phyloP scores from a whole-genome alignment of 2,113 vertebrate species.

The Salminus brasiliensis region DNA sequence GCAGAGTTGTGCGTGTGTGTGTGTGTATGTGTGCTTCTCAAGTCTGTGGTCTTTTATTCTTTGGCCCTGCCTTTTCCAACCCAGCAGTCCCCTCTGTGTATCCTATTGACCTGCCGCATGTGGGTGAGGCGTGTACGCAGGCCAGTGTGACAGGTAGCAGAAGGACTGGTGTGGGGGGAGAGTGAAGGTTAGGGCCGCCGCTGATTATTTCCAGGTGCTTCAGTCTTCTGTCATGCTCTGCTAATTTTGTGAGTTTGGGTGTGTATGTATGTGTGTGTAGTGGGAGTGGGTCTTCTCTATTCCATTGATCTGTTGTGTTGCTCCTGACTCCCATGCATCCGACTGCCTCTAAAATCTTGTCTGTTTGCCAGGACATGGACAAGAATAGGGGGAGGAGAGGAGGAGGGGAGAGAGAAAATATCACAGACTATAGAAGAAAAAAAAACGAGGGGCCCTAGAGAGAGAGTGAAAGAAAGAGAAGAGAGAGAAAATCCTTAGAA shows the following conservation, averaged over 20 bases:
- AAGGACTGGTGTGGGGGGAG: not conserved
- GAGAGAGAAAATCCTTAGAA: not conserved
- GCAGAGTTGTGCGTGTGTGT: not conserved
- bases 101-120: not conserved
- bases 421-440: not conserved
- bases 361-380: constrained; percentile 28
- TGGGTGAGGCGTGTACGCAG: not conserved
- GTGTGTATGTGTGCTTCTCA: not conserved
- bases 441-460: not conserved
- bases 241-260: constrained; percentile 16
- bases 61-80: not conserved
- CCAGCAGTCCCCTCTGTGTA: not conserved
- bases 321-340: constrained; percentile 15
- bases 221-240: constrained; percentile 1
- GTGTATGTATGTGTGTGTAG: not conserved
- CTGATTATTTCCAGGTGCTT: constrained; percentile 18
- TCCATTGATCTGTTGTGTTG: not conserved
- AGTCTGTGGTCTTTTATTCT: not conserved
- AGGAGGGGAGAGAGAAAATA: not conserved
- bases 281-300: constrained; percentile 1
- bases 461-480: not conserved
- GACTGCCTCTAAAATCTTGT: constrained; percentile 1
- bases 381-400: constrained; percentile 1
- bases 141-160: constrained; percentile 16
- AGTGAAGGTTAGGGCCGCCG: constrained; percentile 24